Conservation (phyloP, 2,888 invertebrate genomes). For the Myathropa florea region DNA sequence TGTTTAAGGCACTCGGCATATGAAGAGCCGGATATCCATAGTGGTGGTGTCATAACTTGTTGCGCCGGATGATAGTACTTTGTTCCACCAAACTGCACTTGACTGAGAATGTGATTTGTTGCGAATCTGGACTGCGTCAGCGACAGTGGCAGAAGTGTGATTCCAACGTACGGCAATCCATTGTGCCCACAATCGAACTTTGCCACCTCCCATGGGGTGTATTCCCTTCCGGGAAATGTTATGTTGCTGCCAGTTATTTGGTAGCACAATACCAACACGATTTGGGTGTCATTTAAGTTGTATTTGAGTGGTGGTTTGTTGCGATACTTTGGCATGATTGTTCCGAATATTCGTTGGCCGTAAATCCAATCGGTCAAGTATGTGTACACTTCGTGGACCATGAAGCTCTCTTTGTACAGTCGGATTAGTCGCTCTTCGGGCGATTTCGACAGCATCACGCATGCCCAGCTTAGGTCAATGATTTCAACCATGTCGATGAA, state of each 20-base stretch:
- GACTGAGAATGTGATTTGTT: constrained; percentile 68
- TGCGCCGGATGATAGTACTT: constrained; percentile 72
- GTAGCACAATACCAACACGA: constrained; percentile 74
- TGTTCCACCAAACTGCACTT: constrained; percentile 72
- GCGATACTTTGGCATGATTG: constrained; percentile 75
- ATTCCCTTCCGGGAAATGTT: constrained; percentile 64
- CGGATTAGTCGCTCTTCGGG: constrained; percentile 70
- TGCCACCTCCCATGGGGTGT: constrained; percentile 60
- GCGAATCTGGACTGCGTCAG: constrained; percentile 73
- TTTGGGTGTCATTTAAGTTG: constrained; percentile 74
- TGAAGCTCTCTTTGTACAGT: constrained; percentile 73
- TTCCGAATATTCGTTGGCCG: constrained; percentile 73
- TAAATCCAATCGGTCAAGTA: constrained; percentile 72
- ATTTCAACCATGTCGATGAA: constrained; percentile 74
- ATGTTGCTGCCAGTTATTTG: constrained; percentile 72
- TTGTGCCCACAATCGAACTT: constrained; percentile 70
- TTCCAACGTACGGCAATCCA: constrained; percentile 71
- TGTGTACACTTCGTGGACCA: constrained; percentile 59
- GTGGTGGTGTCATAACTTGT: constrained; percentile 71
- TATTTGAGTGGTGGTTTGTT: constrained; percentile 73
- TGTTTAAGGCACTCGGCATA: constrained; percentile 72
- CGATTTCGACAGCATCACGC: constrained; percentile 55
- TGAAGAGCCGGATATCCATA: constrained; percentile 72
- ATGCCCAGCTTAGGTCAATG: constrained; percentile 72
- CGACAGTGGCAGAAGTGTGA: constrained; percentile 73